A percentile compares a stretch with the other conserved stretches of the same genome.
phyloP scores from a whole-genome alignment of 2,888 invertebrate genomes.

The Himalopsyche japonica region DNA sequence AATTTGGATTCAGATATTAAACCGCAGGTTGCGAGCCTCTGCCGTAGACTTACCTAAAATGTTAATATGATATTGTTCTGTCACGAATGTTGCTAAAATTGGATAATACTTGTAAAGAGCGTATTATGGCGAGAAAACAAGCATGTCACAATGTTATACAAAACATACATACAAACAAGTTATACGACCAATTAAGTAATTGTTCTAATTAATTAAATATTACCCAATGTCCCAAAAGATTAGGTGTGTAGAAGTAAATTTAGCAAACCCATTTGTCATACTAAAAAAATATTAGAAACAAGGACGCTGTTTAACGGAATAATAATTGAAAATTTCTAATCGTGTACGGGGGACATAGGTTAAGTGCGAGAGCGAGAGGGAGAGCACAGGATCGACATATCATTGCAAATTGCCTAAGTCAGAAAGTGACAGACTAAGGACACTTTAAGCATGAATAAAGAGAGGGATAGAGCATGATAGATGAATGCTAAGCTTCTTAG shows the following conservation, averaged over 20 bases:
- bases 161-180: neutral
- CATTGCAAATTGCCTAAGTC: neutral
- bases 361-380: neutral
- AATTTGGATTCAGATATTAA: too few species aligned
- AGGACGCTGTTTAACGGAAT: neutral
- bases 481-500: neutral
- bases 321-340: neutral
- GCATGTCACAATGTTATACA: too few species aligned
- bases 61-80: too few species aligned
- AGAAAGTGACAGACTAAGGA: neutral
- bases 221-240: neutral
- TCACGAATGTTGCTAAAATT: too few species aligned
- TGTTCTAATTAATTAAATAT: neutral
- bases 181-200: neutral
- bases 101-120: too few species aligned
- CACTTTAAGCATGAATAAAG: neutral
- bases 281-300: neutral
- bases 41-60: too few species aligned
- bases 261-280: neutral
- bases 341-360: neutral
- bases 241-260: neutral
- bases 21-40: too few species aligned
- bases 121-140: too few species aligned
- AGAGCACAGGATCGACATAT: neutral
- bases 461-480: neutral